A percentile compares a stretch with the other conserved stretches of the same genome.
Conservation (phyloP, 1,140 invertebrate genomes). For the honey bee (Apis mellifera) region Amel_HAv3.1 CM009935.2:10042501-10043000, state of each 20-base stretch:
- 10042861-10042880: too few species aligned
- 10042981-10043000: too few species aligned
- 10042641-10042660: background rate
- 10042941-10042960: too few species aligned
- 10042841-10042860: too few species aligned
- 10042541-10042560: background rate
- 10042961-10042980: background rate
- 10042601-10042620: background rate
- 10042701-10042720: background rate
- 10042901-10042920: too few species aligned
- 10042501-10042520: background rate
- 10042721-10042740: background rate
- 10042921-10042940: too few species aligned
- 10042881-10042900: too few species aligned
- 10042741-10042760: background rate
- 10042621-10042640: constrained; percentile 24
- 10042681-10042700: background rate
- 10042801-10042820: background rate
- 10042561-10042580: background rate
- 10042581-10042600: background rate
- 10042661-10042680: background rate
- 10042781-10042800: too few species aligned
- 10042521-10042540: background rate
- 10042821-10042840: too few species aligned
- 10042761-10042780: background rate